Conservation (phyloP, 2,888 invertebrate genomes). For the Aquatica leii region DNA sequence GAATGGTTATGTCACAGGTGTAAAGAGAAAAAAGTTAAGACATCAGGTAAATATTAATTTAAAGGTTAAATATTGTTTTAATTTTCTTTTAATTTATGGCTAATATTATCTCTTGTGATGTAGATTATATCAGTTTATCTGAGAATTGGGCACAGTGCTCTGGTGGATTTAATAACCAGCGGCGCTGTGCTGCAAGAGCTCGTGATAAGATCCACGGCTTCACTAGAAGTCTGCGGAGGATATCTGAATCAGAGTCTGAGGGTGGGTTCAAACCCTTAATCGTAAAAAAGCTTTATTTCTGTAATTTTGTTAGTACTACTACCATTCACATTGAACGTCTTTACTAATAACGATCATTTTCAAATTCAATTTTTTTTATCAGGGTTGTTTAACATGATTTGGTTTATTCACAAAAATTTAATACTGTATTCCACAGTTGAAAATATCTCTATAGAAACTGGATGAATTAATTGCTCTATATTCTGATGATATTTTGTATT, state of each 20-base stretch:
- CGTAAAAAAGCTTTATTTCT: conserved; percentile 46
- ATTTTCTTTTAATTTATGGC: neutral
- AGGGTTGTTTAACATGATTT: too few species aligned
- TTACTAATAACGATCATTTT: neutral
- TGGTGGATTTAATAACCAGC: conserved; percentile 59
- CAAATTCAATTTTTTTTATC: too few species aligned
- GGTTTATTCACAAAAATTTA: too few species aligned
- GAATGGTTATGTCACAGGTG: conserved; percentile 71
- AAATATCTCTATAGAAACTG: too few species aligned
- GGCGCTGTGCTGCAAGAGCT: conserved; percentile 71
- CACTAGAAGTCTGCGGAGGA: conserved; percentile 65
- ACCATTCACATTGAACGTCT: neutral
- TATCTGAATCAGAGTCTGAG: conserved; percentile 59
- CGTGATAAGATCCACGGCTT: conserved; percentile 72
- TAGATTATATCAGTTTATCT: conserved; percentile 18
- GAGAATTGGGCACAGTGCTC: conserved; percentile 60
- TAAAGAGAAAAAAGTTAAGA: conserved; percentile 54
- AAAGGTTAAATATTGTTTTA: neutral
- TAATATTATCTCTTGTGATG: conserved; percentile 11
- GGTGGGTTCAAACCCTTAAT: conserved; percentile 49
- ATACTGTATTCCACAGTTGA: too few species aligned
- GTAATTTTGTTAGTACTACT: conserved; percentile 24
- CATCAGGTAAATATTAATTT: neutral
- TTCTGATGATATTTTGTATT: too few species aligned
- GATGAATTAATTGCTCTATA: too few species aligned